Evolutionary conservation across 1,140 invertebrate species (phyloP).

Genomic region (Hylyphantes graminicola): DNA sequence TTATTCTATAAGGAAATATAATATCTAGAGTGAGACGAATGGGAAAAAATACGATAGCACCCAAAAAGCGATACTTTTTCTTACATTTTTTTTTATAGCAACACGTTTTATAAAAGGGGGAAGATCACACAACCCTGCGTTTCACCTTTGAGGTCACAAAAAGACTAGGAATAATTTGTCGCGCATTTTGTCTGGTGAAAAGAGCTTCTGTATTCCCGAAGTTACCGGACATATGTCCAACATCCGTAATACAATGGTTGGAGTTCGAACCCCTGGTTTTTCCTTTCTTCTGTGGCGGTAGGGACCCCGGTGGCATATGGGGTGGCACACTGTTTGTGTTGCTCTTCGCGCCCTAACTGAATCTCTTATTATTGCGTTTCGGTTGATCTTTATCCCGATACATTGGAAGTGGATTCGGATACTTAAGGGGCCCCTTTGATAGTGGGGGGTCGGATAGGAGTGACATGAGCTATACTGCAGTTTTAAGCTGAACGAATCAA

Average conservation of each 20-base stretch:
- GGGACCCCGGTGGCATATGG: slow-evolving; percentile 52
- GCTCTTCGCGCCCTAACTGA: slow-evolving; percentile 20
- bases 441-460: slow-evolving; percentile 12
- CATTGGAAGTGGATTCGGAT: background rate
- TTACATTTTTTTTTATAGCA: background rate
- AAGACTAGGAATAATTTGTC: slow-evolving; percentile 58
- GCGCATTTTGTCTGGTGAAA: slow-evolving; percentile 39
- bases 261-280: background rate
- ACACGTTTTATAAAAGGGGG: slow-evolving; percentile 34
- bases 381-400: slow-evolving; percentile 51
- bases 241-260: slow-evolving; percentile 48
- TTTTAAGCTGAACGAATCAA: no score
- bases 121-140: background rate
- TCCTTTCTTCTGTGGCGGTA: background rate
- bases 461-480: background rate
- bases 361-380: background rate
- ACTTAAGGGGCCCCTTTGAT: slow-evolving; percentile 4
- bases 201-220: slow-evolving; percentile 29
- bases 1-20: background rate
- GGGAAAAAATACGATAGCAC: slow-evolving; percentile 17
- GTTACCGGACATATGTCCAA: slow-evolving; percentile 58
- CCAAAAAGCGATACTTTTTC: background rate
- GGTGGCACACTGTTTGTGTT: slow-evolving; percentile 42
- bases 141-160: slow-evolving; percentile 25
- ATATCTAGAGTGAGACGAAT: slow-evolving; percentile 12